Base-by-base conservation (phyloP, 2,797 vertebrate genomes). In the Diglossa cyanea region DNA sequence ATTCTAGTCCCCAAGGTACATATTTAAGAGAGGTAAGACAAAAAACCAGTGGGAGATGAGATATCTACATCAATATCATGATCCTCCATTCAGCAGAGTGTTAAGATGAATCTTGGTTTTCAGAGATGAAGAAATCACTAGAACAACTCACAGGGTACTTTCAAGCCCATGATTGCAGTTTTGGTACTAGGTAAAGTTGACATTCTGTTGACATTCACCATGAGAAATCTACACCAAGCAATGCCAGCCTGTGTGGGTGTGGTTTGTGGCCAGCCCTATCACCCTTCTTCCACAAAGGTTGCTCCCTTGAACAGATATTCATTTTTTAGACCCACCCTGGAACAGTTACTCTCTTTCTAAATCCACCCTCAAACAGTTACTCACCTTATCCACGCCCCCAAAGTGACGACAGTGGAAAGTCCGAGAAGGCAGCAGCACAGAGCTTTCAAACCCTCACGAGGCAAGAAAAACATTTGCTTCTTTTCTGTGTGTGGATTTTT, bases 351-450 rank as follows among this genome's bases (percentile, higher is more conserved):
- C 53, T 94, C 93, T 97, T 78, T 96, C 91, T 95, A 97, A 97
- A 97, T 96, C 90, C 57, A 0, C 94, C 92, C 93, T 94, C 93
- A 95, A 96, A 96, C 96, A 97, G 96, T 97, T 97, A 95, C 89
- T 86, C 94, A 96, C 93, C 94, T 91, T 86, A 93, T 93, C 91
- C 87, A 88, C 92, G 93, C 91, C 94, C 93, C 80, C 90, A 92
- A 95, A 96, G 83, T 95, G 67, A 90, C 72, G 94, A 94, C 94
- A 93, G 86, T 92, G 90, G 94, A 96, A 94, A 92, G 94, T 94
- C 82, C 86, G 24, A 91, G 88, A 90, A 94, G 91, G 84, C 82
- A 93, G 86, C 96, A 89, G 81, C 88, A 94, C 78, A 97, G 93
- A 94, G 74, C 91, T 96, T 94, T 50, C 77, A 93, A 85, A 92